A percentile compares a stretch with the other conserved stretches of the same genome.
phyloP scores from a whole-genome alignment of 2,888 invertebrate species.

The Priocnemis perturbator region DNA sequence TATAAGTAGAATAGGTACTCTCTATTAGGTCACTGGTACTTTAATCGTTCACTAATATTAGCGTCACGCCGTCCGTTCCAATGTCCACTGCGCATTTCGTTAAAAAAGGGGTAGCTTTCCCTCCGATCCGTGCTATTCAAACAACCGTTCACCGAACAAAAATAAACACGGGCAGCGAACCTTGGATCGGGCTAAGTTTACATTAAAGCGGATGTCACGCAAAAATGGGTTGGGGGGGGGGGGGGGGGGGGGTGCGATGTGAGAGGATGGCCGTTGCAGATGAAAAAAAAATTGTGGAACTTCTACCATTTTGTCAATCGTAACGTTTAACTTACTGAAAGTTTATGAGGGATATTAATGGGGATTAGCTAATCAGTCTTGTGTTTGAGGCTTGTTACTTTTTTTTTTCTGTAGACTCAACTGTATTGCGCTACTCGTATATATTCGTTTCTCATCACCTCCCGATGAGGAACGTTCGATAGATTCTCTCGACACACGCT shows the following conservation, averaged over 20 bases:
- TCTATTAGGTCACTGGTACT: constrained; percentile 65
- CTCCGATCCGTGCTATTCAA: background rate
- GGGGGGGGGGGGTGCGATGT: background rate
- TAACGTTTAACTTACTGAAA: constrained; percentile 67
- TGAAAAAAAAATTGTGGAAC: constrained; percentile 63
- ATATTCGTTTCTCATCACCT: constrained; percentile 32
- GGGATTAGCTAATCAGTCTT: constrained; percentile 75
- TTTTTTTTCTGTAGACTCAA: constrained; percentile 62
- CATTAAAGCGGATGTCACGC: constrained; percentile 56
- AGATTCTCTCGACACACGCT: constrained; percentile 23
- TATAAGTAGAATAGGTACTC: constrained; percentile 59
- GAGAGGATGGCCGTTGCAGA: constrained; percentile 39
- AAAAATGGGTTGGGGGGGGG: constrained; percentile 40
- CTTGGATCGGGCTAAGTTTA: constrained; percentile 36
- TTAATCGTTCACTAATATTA: constrained; percentile 27
- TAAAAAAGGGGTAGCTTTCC: background rate
- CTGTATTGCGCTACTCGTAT: constrained; percentile 68
- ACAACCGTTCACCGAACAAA: background rate
- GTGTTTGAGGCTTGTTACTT: constrained; percentile 74
- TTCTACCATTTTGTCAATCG: constrained; percentile 66
- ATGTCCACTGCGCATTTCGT: background rate
- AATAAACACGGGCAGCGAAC: constrained; percentile 13
- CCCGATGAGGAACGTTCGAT: constrained; percentile 26
- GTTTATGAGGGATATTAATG: constrained; percentile 64
- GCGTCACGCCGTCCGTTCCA: background rate